Evolutionary conservation across 2,797 vertebrate species (phyloP), one percentile per base, ranked within the genome.

Genomic region (Echeneis naucrates): DNA sequence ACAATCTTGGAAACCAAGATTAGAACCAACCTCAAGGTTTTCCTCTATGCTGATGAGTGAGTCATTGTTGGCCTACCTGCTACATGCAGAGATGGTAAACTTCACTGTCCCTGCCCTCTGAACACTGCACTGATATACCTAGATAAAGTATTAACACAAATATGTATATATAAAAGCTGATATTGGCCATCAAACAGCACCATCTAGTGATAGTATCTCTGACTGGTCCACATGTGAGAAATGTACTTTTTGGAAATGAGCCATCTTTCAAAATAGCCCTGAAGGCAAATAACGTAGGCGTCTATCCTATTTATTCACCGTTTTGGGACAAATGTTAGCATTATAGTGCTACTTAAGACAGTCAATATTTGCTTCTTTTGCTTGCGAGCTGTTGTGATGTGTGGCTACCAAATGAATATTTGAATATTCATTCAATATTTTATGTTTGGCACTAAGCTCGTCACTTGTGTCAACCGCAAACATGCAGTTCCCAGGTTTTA

Each of bases 131-230:
- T 47, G 13, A 72, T 56, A 73, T 16, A 5, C 35, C 65, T 44
- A 9, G 30, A 64, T 50, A 38, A 53, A 56, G 30, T 38, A 19
- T 32, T 26, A 4, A 19, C 19, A 54, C 16, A n/a, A n/a, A n/a
- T n/a, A n/a, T n/a, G n/a, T n/a, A n/a, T n/a, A n/a, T n/a, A n/a
- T n/a, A n/a, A n/a, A n/a, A n/a, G n/a, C n/a, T n/a, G 23, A n/a
- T 14, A 75, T 38, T 75, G 51, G 47, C 60, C 54, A 81, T 74
- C 63, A 63, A 63, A 84, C 13, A 79, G 84, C 88, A 8, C 89
- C 91, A 91, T 83, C 91, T 90, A 88, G 89, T 84, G 89, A 76
- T 54, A 45, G 5, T n/a, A n/a, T 45, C 14, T 53, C 2, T 58
- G 48, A 23, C 45, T 13, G 9, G 44, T 45, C 44, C 23, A n/a